Evolutionary conservation across 2,113 vertebrate species (phyloP).

Genomic region (Scomber colias): DNA sequence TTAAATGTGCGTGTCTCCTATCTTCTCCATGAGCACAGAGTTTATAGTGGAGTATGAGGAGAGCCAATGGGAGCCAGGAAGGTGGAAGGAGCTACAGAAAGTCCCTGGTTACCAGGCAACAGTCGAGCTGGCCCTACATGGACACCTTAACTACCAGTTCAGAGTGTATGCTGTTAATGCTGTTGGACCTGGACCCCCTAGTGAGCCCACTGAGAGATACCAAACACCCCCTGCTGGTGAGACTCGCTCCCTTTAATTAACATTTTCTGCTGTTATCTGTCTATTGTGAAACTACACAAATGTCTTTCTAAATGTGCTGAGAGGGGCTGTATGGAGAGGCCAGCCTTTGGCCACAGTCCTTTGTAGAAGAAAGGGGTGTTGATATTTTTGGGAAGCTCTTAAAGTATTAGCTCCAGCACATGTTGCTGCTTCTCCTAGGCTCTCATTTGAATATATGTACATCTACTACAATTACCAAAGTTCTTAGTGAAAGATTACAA

Average conservation of each 20-base stretch:
- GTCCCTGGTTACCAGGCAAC: constrained; percentile 85
- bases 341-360: neutral
- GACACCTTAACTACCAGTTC: constrained; percentile 91
- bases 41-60: constrained; percentile 94
- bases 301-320: constrained; percentile 35
- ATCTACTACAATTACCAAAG: neutral
- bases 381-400: constrained; percentile 15
- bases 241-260: constrained; percentile 45
- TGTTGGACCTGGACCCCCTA: constrained; percentile 90
- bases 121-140: constrained; percentile 83
- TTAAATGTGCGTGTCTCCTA: constrained; percentile 6
- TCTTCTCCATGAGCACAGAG: constrained; percentile 81
- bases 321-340: neutral
- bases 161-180: constrained; percentile 90
- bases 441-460: constrained; percentile 18
- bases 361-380: constrained; percentile 3
- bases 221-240: constrained; percentile 91
- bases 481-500: neutral
- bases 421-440: constrained; percentile 21
- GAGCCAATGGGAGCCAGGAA: constrained; percentile 86
- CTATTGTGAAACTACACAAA: constrained; percentile 12
- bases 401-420: constrained; percentile 3
- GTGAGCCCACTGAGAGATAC: constrained; percentile 86
- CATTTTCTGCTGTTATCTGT: constrained; percentile 30
- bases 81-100: constrained; percentile 88